Conservation (phyloP, 1,140 invertebrate genomes). For the Drosophila serrata region DNA sequence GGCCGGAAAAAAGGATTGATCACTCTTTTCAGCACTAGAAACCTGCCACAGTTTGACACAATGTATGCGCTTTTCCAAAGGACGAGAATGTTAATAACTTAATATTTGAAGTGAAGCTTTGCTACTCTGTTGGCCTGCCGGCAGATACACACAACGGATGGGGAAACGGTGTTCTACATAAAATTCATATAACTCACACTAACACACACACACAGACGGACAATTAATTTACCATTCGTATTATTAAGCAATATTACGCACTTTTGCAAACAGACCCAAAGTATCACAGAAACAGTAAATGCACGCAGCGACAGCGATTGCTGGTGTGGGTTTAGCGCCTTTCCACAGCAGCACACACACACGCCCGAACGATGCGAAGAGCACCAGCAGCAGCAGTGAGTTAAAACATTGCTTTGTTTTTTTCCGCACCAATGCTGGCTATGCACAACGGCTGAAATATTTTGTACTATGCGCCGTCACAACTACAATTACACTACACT, state of each 20-base stretch:
- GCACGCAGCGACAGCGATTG: conserved; percentile 4
- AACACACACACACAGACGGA: not conserved
- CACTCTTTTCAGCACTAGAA: not conserved
- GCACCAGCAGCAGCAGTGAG: conserved; percentile 25
- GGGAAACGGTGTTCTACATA: not conserved
- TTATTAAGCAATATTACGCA: conserved; percentile 27
- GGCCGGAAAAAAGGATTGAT: conserved; percentile 6
- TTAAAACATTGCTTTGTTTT: conserved; percentile 51
- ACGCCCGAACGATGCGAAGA: conserved; percentile 22
- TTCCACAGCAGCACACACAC: conserved; percentile 21
- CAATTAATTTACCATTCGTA: not conserved
- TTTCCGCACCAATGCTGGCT: conserved; percentile 17
- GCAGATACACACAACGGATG: conserved; percentile 27
- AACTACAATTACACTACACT: not conserved
- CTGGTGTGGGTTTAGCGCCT: conserved; percentile 25
- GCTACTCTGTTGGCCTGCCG: conserved; percentile 9
- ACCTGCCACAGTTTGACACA: not conserved
- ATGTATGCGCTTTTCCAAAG: not conserved
- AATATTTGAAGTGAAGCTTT: not conserved
- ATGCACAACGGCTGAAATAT: not conserved
- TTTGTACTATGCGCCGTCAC: not conserved
- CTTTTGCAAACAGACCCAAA: conserved; percentile 28
- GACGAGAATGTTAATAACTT: not conserved
- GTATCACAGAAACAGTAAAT: conserved; percentile 43
- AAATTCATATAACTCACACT: no score